phyloP scores from a whole-genome alignment of 2,113 vertebrate species.

The Sorex araneus region DNA sequence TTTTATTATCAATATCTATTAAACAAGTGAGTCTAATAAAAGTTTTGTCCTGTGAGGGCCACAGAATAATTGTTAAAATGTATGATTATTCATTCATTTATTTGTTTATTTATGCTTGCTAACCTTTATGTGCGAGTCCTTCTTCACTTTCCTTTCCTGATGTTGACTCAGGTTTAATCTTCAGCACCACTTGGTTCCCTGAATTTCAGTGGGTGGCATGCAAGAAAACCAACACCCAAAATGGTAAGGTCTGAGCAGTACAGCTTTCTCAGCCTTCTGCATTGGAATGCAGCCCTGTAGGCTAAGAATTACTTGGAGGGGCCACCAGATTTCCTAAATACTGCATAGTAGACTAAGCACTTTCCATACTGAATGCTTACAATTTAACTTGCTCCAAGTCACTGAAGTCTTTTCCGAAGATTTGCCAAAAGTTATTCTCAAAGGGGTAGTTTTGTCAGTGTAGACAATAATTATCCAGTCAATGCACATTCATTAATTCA shows the following conservation, averaged over 20 bases:
- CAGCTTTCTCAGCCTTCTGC: too few species aligned
- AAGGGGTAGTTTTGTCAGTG: background rate
- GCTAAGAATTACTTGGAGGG: background rate
- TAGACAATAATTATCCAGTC: background rate
- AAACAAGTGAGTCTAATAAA: slow-evolving; percentile 27
- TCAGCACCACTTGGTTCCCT: too few species aligned
- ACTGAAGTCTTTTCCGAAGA: background rate
- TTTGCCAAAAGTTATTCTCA: background rate
- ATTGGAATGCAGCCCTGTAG: too few species aligned
- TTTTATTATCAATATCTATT: slow-evolving; percentile 48
- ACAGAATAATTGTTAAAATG: background rate
- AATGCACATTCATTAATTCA: background rate
- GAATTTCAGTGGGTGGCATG: too few species aligned
- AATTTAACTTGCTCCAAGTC: background rate
- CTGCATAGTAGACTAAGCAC: background rate
- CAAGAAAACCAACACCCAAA: too few species aligned
- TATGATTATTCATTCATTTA: slow-evolving; percentile 5
- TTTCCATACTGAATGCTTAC: too few species aligned
- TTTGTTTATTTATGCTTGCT: background rate
- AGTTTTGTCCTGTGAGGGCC: background rate
- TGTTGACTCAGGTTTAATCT: background rate
- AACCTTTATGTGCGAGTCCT: background rate
- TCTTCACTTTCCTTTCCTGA: background rate
- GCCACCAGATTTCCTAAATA: background rate
- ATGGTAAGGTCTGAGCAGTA: too few species aligned